Evolutionary conservation across 2,888 invertebrate species (phyloP).

Genomic region (Mythimna impura): DNA sequence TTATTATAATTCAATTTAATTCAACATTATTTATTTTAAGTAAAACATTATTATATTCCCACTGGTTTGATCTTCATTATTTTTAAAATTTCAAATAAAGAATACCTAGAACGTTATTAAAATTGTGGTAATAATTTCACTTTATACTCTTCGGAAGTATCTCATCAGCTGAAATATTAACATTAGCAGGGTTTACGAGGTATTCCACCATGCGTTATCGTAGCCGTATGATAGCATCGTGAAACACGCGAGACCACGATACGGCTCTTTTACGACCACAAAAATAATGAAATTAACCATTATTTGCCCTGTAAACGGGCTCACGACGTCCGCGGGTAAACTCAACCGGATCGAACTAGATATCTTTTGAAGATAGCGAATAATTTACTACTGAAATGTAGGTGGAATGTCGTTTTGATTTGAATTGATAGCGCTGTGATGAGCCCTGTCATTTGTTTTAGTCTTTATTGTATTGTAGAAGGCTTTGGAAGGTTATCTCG

Average conservation of each 20-base stretch:
- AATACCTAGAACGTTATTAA: background rate
- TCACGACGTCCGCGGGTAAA: slow-evolving; percentile 64
- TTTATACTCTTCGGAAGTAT: slow-evolving; percentile 3
- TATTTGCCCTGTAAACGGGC: slow-evolving; percentile 72
- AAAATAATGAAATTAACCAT: slow-evolving; percentile 85
- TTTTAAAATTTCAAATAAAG: background rate
- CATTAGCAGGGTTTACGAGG: slow-evolving; percentile 28
- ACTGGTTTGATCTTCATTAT: background rate
- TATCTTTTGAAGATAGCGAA: slow-evolving; percentile 49
- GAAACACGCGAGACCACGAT: slow-evolving; percentile 79
- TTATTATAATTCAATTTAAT: too few relatives aligned
- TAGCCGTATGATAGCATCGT: slow-evolving; percentile 47
- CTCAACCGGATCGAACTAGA: slow-evolving; percentile 52
- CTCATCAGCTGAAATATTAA: slow-evolving; percentile 29
- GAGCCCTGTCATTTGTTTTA: slow-evolving; percentile 42
- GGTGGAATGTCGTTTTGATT: slow-evolving; percentile 44
- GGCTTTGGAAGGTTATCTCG: slow-evolving; percentile 43
- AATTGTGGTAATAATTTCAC: background rate
- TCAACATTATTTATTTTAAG: too few relatives aligned
- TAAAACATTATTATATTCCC: background rate
- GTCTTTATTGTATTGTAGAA: slow-evolving; percentile 26
- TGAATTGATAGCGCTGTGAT: slow-evolving; percentile 47
- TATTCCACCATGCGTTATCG: slow-evolving; percentile 40
- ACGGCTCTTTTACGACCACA: slow-evolving; percentile 77
- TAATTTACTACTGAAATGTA: slow-evolving; percentile 41